Evolutionary conservation across 2,888 invertebrate species (phyloP), one percentile per base, ranked within the genome.

Genomic region (Drosophila leonis): DNA sequence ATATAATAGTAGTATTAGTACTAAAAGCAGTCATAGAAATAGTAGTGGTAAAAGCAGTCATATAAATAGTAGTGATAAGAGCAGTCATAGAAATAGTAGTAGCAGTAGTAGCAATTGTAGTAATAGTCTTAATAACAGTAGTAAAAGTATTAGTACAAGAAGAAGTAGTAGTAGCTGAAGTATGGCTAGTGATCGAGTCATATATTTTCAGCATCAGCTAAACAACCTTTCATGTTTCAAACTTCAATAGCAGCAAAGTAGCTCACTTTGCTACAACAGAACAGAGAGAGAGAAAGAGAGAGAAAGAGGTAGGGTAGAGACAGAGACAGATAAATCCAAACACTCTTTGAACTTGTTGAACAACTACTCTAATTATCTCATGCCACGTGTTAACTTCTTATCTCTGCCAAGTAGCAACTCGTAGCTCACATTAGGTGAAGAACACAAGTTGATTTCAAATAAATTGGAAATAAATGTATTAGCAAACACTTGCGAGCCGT

Each of bases 391-490:
- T 37, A 24, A 24, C 10, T 27, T 9, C 15, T 52, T 37, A 52
- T 6, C 37, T 5, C 35, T 6, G 0, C 2, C 5, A n/a, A 37
- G 35, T 3, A 5, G n/a, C 20, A 15, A 10, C 15, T 35, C 24
- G 15, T 35, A 2, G 20, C 9, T 39, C 48, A n/a, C 24, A 65
- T 48, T 33, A 48, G 18, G n/a, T 6, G 20, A 15, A n/a, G 33
- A 13, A 6, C 33, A 33, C 24, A 37, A 20, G 49, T 33, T 33
- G 12, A 13, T 31, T 13, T 18, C 49, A 49, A 15, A 52, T 20
- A 37, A 24, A 27, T 37, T 65, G 49, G 7, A 66, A 29, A 35
- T 51, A 35, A 49, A 67, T 27, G 35, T 46, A 41, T 48, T 49
- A 8, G 49, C 24, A 70, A 31, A n/a, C 24, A 37, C 15, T 44